These are phyloP conservation scores for Melipona quadrifasciata DNA, from an alignment of 1,140 invertebrate species.

Conservation along the genomic window DNA sequence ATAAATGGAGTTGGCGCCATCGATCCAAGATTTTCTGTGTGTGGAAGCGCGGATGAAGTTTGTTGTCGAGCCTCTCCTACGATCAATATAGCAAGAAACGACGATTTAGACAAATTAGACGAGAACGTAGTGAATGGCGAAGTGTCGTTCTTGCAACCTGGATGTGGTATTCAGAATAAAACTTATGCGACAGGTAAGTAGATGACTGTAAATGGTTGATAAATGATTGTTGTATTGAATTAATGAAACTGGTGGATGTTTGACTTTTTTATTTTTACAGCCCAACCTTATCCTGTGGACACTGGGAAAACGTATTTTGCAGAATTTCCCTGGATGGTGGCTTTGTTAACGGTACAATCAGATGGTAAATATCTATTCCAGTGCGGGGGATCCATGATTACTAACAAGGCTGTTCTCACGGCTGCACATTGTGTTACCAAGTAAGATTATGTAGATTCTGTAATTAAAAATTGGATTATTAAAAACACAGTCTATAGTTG, in stretches of 20 bases:
- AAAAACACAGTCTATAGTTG: neutral
- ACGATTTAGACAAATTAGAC: neutral
- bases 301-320: constrained; percentile 79
- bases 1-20: constrained; percentile 66
- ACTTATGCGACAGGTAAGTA: constrained; percentile 52
- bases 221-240: neutral
- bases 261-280: constrained; percentile 38
- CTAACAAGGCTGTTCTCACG: constrained; percentile 80
- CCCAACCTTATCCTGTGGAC: constrained; percentile 51
- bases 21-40: constrained; percentile 74
- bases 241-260: neutral
- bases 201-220: neutral
- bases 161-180: constrained; percentile 50
- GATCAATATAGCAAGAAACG: neutral
- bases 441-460: constrained; percentile 53
- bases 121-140: neutral
- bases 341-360: constrained; percentile 69
- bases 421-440: constrained; percentile 82
- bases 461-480: neutral
- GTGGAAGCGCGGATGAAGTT: constrained; percentile 66
- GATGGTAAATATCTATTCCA: constrained; percentile 68
- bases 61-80: constrained; percentile 67
- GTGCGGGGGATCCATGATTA: constrained; percentile 83
- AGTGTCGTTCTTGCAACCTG: neutral
- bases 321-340: constrained; percentile 85